Conservation (phyloP, 1,140 invertebrate genomes). For the Drosophila erecta region DNA sequence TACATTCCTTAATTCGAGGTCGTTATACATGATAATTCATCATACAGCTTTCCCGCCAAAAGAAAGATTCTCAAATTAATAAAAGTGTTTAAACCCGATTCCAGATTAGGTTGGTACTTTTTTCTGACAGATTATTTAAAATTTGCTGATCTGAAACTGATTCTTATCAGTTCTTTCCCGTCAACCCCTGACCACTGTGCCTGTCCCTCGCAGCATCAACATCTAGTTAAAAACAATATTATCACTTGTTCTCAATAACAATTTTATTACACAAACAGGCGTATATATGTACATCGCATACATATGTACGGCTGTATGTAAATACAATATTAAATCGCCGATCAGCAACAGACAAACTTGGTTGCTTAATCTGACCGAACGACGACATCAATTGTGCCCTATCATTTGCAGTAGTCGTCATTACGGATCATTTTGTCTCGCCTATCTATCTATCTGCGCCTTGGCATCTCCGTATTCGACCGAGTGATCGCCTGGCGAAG, state of each 20-base stretch:
- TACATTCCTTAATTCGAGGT: too few relatives aligned
- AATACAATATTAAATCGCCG: constrained; percentile 46
- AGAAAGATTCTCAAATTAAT: not conserved
- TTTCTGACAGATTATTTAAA: not conserved
- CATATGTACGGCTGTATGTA: constrained; percentile 15
- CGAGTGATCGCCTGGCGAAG: constrained; percentile 58
- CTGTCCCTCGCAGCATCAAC: constrained; percentile 62
- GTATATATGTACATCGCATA: constrained; percentile 17
- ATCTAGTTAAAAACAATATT: constrained; percentile 85
- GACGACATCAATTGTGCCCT: constrained; percentile 55
- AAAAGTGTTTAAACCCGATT: not conserved
- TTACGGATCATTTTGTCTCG: constrained; percentile 50
- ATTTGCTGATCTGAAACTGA: not conserved
- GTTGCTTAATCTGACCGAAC: constrained; percentile 74
- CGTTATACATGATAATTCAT: not conserved
- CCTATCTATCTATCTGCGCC: constrained; percentile 66
- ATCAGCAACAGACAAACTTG: constrained; percentile 48
- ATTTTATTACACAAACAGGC: constrained; percentile 61
- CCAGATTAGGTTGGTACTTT: not conserved
- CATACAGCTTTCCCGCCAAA: not conserved
- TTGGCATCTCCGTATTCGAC: constrained; percentile 69
- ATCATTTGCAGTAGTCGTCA: constrained; percentile 50
- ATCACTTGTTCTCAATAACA: constrained; percentile 84
- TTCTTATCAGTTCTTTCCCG: constrained; percentile 14
- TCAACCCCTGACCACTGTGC: constrained; percentile 27